Percentiles rank a stretch among this genome's conserved stretches.
phyloP scores from a whole-genome alignment of 2,888 invertebrate genomes.

The Nomada ruficornis region DNA sequence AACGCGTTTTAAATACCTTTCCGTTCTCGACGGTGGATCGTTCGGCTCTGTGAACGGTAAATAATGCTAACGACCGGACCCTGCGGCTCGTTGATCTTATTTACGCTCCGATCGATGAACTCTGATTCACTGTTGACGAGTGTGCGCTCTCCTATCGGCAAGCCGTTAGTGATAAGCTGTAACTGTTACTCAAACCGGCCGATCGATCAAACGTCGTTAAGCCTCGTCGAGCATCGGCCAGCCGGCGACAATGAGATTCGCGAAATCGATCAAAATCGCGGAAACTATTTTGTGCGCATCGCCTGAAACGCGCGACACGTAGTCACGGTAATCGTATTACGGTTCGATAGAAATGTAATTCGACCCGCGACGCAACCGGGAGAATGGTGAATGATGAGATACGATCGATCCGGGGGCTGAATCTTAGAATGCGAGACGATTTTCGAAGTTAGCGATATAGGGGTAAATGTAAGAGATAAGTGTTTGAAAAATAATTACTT shows the following conservation, averaged over 20 bases:
- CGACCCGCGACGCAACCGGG: neutral
- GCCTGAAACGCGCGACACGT: constrained; percentile 13
- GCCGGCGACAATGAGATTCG: constrained; percentile 45
- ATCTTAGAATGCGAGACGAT: too few species aligned
- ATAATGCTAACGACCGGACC: constrained; percentile 35
- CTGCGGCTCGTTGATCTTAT: constrained; percentile 68
- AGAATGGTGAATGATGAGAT: constrained; percentile 1
- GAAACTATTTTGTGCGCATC: constrained; percentile 37
- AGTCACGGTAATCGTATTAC: constrained; percentile 35
- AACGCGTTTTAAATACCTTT: constrained; percentile 56
- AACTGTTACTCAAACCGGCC: constrained; percentile 40
- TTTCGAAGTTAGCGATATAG: too few species aligned
- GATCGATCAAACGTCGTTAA: constrained; percentile 55
- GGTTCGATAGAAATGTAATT: constrained; percentile 35
- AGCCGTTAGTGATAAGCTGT: constrained; percentile 46
- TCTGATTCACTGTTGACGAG: constrained; percentile 63
- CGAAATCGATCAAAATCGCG: constrained; percentile 56
- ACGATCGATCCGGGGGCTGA: too few species aligned
- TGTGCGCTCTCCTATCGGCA: neutral
- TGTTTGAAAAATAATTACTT: too few species aligned
- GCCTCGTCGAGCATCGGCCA: constrained; percentile 24
- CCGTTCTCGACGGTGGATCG: constrained; percentile 19
- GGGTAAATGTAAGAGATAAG: too few species aligned
- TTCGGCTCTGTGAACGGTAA: constrained; percentile 19
- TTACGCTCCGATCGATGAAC: constrained; percentile 62